Conservation (phyloP, 2,797 vertebrate genomes). For the Lagocephalus sceleratus region DNA sequence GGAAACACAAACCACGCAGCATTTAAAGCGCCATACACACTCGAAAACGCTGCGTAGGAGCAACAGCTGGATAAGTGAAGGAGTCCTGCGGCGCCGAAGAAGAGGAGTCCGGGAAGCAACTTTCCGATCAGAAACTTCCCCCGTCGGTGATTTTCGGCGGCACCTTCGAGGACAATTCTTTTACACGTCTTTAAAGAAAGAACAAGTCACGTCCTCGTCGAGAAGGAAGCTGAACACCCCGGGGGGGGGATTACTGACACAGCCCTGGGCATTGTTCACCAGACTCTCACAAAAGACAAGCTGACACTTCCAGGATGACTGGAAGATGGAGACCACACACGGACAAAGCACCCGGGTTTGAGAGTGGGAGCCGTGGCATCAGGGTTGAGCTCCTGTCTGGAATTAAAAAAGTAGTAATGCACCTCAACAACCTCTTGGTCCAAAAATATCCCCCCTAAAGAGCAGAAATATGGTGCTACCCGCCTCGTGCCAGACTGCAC, state of each 20-base stretch:
- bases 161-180: slow-evolving; percentile 2
- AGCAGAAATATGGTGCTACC: no score
- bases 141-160: not conserved
- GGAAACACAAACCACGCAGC: slow-evolving; percentile 17
- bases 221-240: slow-evolving; percentile 34
- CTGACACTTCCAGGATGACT: slow-evolving; percentile 27
- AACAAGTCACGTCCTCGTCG: slow-evolving; percentile 23
- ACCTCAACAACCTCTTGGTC: no score
- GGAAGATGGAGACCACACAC: slow-evolving; percentile 5
- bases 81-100: no score
- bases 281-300: slow-evolving; percentile 20
- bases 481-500: not conserved
- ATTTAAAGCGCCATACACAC: slow-evolving; percentile 39
- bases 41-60: slow-evolving; percentile 28
- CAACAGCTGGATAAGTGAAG: slow-evolving; percentile 19
- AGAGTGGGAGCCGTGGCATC: no score
- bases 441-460: no score
- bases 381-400: no score
- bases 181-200: slow-evolving; percentile 14
- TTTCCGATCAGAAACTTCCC: no score
- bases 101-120: slow-evolving; percentile 2
- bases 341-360: slow-evolving; percentile 8
- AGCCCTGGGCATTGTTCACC: slow-evolving; percentile 20
- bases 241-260: slow-evolving; percentile 20
- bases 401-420: no score